Evolutionary conservation across 1,140 invertebrate species (phyloP).

Genomic region (Pseudoatta argentina): DNA sequence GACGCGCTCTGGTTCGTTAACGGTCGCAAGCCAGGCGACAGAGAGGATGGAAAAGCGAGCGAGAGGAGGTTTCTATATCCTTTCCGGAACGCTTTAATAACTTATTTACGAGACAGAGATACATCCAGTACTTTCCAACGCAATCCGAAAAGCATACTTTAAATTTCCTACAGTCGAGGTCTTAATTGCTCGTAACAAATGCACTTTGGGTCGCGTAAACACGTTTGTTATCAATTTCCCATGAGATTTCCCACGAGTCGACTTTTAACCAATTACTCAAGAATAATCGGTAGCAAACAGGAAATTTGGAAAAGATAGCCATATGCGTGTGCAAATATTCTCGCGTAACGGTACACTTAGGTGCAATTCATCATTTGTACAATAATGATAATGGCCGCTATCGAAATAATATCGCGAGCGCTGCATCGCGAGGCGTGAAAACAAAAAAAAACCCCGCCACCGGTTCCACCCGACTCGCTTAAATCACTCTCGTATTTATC

Average conservation of each 20-base stretch:
- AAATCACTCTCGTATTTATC: slow-evolving; percentile 49
- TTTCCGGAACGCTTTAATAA: slow-evolving; percentile 54
- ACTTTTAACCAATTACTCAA: neutral
- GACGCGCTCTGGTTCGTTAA: slow-evolving; percentile 75
- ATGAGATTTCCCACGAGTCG: neutral
- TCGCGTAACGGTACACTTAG: neutral
- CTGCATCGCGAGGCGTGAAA: slow-evolving; percentile 2
- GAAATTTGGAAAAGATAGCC: neutral
- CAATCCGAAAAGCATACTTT: slow-evolving; percentile 34
- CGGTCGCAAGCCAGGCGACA: slow-evolving; percentile 34
- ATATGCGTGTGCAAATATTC: neutral
- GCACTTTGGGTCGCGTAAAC: slow-evolving; percentile 40
- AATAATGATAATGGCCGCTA: neutral
- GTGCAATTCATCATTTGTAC: slow-evolving; percentile 36
- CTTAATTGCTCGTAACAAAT: slow-evolving; percentile 48
- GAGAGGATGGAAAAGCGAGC: slow-evolving; percentile 27
- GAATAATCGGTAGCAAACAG: neutral
- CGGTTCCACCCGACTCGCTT: slow-evolving; percentile 16
- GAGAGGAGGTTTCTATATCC: slow-evolving; percentile 1
- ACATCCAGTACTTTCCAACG: slow-evolving; percentile 34
- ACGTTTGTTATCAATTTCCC: slow-evolving; percentile 10
- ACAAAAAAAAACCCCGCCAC: slow-evolving; percentile 36
- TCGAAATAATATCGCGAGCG: slow-evolving; percentile 38
- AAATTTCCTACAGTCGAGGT: slow-evolving; percentile 38
- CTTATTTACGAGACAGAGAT: slow-evolving; percentile 52